Evolutionary conservation across 2,888 invertebrate species (phyloP).

Genomic region (Coecobrya sp.): DNA sequence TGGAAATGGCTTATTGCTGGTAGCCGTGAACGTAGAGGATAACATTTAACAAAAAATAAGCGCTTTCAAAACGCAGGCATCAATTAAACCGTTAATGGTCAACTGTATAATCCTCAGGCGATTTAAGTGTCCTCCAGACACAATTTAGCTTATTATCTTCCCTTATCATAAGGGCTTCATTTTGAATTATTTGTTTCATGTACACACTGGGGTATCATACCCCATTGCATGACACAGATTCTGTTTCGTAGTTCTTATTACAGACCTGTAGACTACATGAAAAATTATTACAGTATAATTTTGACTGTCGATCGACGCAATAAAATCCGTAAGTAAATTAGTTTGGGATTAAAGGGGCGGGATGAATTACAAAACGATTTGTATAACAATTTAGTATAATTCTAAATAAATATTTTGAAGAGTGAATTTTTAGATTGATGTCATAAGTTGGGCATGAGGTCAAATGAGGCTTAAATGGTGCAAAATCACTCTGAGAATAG

Average conservation of each 20-base stretch:
- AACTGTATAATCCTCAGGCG: constrained; percentile 49
- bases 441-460: not conserved
- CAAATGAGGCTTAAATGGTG: not conserved
- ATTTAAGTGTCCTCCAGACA: constrained; percentile 47
- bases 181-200: not conserved
- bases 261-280: not conserved
- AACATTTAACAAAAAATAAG: not conserved
- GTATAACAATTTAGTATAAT: not conserved
- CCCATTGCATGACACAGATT: not conserved
- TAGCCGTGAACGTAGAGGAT: not conserved
- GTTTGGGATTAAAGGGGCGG: not conserved
- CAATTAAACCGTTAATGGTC: constrained; percentile 54
- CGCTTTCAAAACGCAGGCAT: not conserved
- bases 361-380: constrained; percentile 44
- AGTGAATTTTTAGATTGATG: not conserved
- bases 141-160: constrained; percentile 3
- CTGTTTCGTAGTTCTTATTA: not conserved
- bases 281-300: constrained; percentile 7
- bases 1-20: not conserved
- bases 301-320: not conserved
- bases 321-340: not conserved
- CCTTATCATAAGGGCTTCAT: not conserved
- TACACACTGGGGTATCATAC: not conserved
- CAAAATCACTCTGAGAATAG: not conserved
- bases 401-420: not conserved